phyloP scores from a whole-genome alignment of 2,888 invertebrate genomes.

The Gryllus longicercus region DNA sequence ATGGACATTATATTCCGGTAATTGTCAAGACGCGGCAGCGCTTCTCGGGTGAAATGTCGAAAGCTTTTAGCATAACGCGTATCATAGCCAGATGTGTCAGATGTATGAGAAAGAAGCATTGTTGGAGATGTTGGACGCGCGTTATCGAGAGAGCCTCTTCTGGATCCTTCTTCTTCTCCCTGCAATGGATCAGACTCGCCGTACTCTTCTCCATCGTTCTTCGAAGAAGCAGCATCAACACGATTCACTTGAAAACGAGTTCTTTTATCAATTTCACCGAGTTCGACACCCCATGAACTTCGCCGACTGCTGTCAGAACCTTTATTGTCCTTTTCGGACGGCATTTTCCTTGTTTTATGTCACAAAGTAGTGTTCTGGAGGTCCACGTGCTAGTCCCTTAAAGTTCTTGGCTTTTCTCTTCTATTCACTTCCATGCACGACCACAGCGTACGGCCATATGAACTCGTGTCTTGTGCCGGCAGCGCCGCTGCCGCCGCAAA shows the following conservation, averaged over 20 bases:
- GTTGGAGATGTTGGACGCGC: constrained; percentile 48
- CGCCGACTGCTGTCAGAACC: constrained; percentile 26
- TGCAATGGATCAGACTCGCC: constrained; percentile 28
- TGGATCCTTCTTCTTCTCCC: constrained; percentile 47
- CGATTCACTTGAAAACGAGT: constrained; percentile 61
- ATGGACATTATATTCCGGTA: constrained; percentile 85
- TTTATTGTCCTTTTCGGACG: constrained; percentile 18
- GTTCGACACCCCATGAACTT: constrained; percentile 43
- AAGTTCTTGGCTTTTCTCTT: neutral
- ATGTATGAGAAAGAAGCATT: constrained; percentile 38
- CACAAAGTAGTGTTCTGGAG: neutral
- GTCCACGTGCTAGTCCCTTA: neutral
- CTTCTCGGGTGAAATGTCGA: constrained; percentile 82
- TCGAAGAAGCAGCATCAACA: constrained; percentile 52
- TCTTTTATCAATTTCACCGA: constrained; percentile 48
- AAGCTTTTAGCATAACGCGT: constrained; percentile 77
- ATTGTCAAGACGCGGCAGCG: constrained; percentile 80
- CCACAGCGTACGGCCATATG: neutral
- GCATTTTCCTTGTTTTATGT: neutral
- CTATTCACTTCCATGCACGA: neutral
- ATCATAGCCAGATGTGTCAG: constrained; percentile 48
- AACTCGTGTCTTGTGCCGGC: neutral
- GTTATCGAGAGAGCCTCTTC: constrained; percentile 47
- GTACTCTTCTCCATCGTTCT: constrained; percentile 39
- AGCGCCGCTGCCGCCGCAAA: neutral